Base-by-base conservation (phyloP, 2,797 vertebrate species). In the Alcedo atthis region DNA sequence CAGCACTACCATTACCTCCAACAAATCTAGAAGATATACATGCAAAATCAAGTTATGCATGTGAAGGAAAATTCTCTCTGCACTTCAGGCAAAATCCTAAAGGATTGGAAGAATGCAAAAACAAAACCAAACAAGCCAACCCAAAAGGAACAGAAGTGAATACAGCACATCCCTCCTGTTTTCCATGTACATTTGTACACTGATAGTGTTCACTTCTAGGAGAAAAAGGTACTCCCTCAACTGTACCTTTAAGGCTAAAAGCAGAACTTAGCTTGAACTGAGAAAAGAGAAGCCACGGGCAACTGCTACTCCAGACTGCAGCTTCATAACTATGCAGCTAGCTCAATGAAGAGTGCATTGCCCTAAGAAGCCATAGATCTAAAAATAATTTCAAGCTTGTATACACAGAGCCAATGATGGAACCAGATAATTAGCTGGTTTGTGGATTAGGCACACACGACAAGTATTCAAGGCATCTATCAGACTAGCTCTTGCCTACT, bases 311-410 rank as follows among this genome's bases (percentile, higher is more conserved):
- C 11, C 46, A 78, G 26, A 64, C 22, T 33, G 8, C 37, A 88
- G 15, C 25, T 68, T 33, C 2, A 2, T 7, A 90, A 58, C 32
- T n/a, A 48, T 2, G 30, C 61, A 85, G 49, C 45, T 1, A 85
- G 54, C n/a, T 64, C 3, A 0, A 49, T 11, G 22, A 54, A 24
- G 1, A 63, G 15, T 5, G 4, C 45, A 37, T 25, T 78, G 49
- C 28, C 25, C 22, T 4, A 26, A 63, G 49, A 26, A 57, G 26
- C 22, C 17, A 46, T 53, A 51, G 6, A 6, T 32, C 66, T 69
- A 53, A 49, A 87, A 68, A 12, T 33, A 59, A 37, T 40, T 82
- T 61, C 55, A 80, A 32, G 26, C 3, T 77, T 4, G 4, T 20
- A 2, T 4, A 37, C 5, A 10, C 2, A 16, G 37, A 74, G 48